Conservation (phyloP, 2,888 invertebrate genomes). For the Lasioglossum calceatum region DNA sequence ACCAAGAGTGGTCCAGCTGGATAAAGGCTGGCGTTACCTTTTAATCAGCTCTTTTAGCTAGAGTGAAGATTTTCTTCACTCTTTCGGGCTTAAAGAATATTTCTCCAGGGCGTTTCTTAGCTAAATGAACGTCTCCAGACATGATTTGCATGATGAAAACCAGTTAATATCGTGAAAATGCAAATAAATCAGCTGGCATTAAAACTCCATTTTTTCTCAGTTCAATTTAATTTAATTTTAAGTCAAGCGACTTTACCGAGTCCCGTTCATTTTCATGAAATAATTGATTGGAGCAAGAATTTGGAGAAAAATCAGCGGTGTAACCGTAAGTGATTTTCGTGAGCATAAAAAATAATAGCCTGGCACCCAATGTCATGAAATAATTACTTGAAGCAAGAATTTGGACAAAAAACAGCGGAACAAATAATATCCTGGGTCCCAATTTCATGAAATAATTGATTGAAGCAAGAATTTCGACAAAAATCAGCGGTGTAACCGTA, state of each 20-base stretch:
- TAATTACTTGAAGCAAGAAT: too few species aligned
- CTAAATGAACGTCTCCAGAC: neutral
- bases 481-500: too few species aligned
- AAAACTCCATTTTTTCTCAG: neutral
- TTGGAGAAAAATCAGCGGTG: too few species aligned
- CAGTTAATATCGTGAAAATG: neutral
- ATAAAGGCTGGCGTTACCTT: neutral
- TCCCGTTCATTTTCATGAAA: too few species aligned
- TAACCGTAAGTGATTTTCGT: too few species aligned
- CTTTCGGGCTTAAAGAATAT: neutral
- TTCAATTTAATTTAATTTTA: neutral
- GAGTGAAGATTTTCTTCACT: neutral
- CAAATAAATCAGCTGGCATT: neutral
- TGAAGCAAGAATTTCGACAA: too few species aligned
- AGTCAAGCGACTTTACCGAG: neutral
- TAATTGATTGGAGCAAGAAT: too few species aligned
- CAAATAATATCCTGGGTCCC: too few species aligned
- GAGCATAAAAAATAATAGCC: too few species aligned
- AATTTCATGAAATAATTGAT: too few species aligned
- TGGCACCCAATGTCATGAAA: too few species aligned
- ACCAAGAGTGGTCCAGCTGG: neutral
- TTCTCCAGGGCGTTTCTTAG: neutral
- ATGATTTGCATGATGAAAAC: neutral
- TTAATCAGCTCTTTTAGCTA: neutral
- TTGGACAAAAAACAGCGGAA: too few species aligned